Percentiles rank a stretch among this genome's conserved stretches.
These are phyloP conservation scores for Gobionotothen gibberifrons DNA, from an alignment of 2,797 vertebrate genomes.

Conservation along the genomic window DNA sequence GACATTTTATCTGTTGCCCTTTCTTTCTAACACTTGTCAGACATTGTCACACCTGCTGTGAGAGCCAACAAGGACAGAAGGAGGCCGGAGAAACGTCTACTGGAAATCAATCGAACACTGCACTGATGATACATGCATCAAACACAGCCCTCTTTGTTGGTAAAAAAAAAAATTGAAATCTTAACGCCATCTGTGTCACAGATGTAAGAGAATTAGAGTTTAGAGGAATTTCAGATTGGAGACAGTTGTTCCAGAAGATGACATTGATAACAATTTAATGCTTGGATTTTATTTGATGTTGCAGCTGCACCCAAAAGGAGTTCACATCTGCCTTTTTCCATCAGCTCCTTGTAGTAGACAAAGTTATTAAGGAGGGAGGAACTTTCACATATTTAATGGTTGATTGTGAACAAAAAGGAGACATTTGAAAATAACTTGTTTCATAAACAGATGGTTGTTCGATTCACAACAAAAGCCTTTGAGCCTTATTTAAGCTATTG, in stretches of 20 bases:
- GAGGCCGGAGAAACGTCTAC: conserved; percentile 20
- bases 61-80: conserved; percentile 44
- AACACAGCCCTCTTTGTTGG: background rate
- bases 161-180: background rate
- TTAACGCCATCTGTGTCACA: background rate
- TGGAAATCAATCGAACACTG: conserved; percentile 46
- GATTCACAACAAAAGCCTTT: background rate
- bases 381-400: conserved; percentile 10
- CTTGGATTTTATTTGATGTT: conserved; percentile 27
- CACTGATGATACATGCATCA: background rate
- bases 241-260: conserved; percentile 14
- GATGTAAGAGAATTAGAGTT: conserved; percentile 3
- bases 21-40: conserved; percentile 55
- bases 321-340: conserved; percentile 40
- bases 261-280: conserved; percentile 39
- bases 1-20: conserved; percentile 42
- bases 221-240: background rate
- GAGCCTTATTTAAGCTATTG: background rate
- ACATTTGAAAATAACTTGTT: background rate
- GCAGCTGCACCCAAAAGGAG: conserved; percentile 21
- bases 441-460: background rate
- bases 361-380: background rate
- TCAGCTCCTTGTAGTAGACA: conserved; percentile 12
- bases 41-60: conserved; percentile 58
- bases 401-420: conserved; percentile 4